phyloP scores from a whole-genome alignment of 2,888 invertebrate genomes.

The Parasteatoda lunata region DNA sequence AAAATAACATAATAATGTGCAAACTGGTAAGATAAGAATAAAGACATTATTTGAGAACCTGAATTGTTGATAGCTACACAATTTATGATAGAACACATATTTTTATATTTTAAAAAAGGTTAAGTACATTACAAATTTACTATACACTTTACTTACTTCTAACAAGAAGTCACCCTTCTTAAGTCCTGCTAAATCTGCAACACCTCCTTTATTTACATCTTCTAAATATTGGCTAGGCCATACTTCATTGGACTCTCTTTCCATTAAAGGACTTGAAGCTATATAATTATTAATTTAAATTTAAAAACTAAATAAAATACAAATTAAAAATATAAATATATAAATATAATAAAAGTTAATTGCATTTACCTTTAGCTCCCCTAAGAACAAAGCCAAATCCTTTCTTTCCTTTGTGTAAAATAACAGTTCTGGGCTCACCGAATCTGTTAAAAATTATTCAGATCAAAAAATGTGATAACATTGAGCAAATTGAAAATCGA shows the following conservation, averaged over 20 bases:
- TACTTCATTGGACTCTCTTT: constrained; percentile 90
- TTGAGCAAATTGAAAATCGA: too few species aligned
- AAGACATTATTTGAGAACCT: too few species aligned
- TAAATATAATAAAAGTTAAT: not conserved
- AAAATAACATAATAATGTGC: too few species aligned
- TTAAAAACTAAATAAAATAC: not conserved
- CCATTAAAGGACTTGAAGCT: constrained; percentile 90
- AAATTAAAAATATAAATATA: not conserved
- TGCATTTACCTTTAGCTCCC: constrained; percentile 85
- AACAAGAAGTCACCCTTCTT: constrained; percentile 94
- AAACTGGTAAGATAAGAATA: too few species aligned
- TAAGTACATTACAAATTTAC: not conserved
- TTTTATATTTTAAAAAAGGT: not conserved
- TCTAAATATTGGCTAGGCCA: constrained; percentile 98
- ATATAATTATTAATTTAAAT: constrained; percentile 37
- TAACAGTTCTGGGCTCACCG: constrained; percentile 79
- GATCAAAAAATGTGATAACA: too few species aligned
- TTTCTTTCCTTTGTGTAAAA: constrained; percentile 92
- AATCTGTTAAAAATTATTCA: constrained; percentile 41
- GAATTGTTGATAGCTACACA: too few species aligned
- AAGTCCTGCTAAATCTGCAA: constrained; percentile 95
- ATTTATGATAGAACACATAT: too few species aligned
- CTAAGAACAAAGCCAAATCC: constrained; percentile 99
- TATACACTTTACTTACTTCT: constrained; percentile 78
- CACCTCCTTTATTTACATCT: constrained; percentile 96